Conservation (phyloP, 2,888 invertebrate species). For the Tanypteryx hageni region DNA sequence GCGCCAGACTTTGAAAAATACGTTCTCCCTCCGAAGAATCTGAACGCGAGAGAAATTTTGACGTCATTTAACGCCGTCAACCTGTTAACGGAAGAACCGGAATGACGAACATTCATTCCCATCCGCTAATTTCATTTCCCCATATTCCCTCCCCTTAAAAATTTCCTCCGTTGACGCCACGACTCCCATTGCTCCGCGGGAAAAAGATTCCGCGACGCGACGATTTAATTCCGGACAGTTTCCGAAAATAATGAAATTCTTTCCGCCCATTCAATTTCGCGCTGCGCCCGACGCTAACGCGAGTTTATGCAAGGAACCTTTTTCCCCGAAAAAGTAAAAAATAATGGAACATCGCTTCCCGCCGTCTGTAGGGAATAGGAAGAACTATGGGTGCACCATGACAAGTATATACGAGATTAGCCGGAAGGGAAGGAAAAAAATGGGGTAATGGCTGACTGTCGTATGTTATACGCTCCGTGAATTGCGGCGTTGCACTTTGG, state of each 20-base stretch:
- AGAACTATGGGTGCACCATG: too few relatives aligned
- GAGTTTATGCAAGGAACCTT: background rate
- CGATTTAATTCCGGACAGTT: background rate
- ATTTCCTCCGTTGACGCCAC: too few relatives aligned
- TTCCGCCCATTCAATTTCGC: background rate
- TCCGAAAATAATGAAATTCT: background rate
- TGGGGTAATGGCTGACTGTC: background rate
- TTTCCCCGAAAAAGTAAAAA: background rate
- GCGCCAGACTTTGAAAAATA: too few relatives aligned
- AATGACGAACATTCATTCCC: background rate
- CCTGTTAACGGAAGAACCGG: background rate
- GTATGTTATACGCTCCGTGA: slow-evolving; percentile 20
- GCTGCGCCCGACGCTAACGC: too few relatives aligned
- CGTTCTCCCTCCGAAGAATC: background rate
- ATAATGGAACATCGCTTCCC: too few relatives aligned
- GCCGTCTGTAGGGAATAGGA: too few relatives aligned
- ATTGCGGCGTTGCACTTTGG: background rate
- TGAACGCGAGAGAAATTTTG: background rate
- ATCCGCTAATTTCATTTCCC: background rate
- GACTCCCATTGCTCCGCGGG: background rate
- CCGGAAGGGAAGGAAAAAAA: background rate
- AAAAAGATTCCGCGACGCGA: background rate
- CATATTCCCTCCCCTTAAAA: background rate
- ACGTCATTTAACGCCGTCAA: slow-evolving; percentile 1
- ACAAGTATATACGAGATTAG: background rate